Base-by-base conservation (phyloP, 2,113 vertebrate genomes). In the Protomyctophum bolini region DNA sequence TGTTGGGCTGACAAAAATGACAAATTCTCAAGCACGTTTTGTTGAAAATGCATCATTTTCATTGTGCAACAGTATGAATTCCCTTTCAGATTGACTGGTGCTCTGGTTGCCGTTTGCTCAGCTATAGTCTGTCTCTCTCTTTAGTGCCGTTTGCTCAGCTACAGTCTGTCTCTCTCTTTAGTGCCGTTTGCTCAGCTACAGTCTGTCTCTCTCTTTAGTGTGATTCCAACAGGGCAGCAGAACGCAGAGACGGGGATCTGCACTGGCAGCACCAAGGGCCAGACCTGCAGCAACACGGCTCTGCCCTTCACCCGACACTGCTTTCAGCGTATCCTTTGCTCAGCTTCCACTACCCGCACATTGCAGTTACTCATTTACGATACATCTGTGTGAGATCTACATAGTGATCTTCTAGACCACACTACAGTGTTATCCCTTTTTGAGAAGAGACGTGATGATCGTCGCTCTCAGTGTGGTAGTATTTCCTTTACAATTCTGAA, bases 241-340 rank as follows among this genome's bases (percentile, higher is more conserved):
- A 93, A 92, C 83, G 76, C 73, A 62, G 94, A 95, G 56, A 78
- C 93, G 28, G 92, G 88, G 77, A 88, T 87, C 0, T 99, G 97
- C 87, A 95, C 92, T 58, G 97, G 96, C 72, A 94, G 89, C 64
- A 92, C 92, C 4, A 97, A 96, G 89, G 96, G 95, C 77, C 95
- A 95, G 75, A 89, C 91, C 77, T 99, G 98, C 92, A 87, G 73
- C 82, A 96, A 94, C 92, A 91, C 85, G 88, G 95, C 97, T 83
- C 94, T 99, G 89, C 98, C 98, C 68, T 99, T 97, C 92, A 97
- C 97, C 74, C 94, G 88, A 82, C 97, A 99, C 89, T 99, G 98
- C 92, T 98, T 99, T 93, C 96, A 99, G 63, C 98, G 98, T 99
- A 99, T 99, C 98, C 96, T 90, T 91, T 83, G 45, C 64, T 33